Evolutionary conservation across 2,113 vertebrate species (phyloP), one percentile per base, ranked within the genome.

Genomic region (Saimiri boliviensis): DNA sequence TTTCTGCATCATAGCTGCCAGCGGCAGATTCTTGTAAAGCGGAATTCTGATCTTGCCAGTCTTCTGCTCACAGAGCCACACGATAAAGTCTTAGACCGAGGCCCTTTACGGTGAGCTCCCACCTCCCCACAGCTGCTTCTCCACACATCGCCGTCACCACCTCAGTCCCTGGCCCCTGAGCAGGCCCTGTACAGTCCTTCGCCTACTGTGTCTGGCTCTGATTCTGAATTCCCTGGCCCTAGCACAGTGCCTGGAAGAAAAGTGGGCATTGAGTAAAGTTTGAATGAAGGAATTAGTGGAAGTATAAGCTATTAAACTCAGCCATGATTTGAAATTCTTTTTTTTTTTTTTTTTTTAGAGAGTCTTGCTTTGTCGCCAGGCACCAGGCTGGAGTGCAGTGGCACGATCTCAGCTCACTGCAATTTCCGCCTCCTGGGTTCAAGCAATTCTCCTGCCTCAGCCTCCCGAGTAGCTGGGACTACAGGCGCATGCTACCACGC

Each of bases 401-500:
- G 52, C 49, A 52, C 14, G 4, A 52, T 52, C 49, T 52, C 14
- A 14, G 49, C 49, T 52, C 14, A 52, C 49, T 52, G 16, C 52
- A 52, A 19, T 17, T 16, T 52, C 16, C 0, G 52, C 52, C 52
- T 52, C 52, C 52, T 14, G 16, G 52, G 52, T 17, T 52, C 52
- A 52, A 52, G 5, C 1, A 52, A 19, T 17, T 52, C 52, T 52
- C 52, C 16, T 52, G 52, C 52, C 52, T 52, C 52, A 52, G 52
- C 52, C 16, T 52, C 1, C 52, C 5, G 0, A 17, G 16, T 52
- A 17, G 52, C 52, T 52, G 52, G 52, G 16, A 52, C 16, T 52
- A 17, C 16, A 52, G 16, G 1, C 5, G 1, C 5, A 19, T 1
- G 16, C 52, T 16, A 52, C 52, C 52, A 52, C 1, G 5, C 52